Evolutionary conservation across 2,888 invertebrate genomes (phyloP).

Genomic region (Nudaria mundana): DNA sequence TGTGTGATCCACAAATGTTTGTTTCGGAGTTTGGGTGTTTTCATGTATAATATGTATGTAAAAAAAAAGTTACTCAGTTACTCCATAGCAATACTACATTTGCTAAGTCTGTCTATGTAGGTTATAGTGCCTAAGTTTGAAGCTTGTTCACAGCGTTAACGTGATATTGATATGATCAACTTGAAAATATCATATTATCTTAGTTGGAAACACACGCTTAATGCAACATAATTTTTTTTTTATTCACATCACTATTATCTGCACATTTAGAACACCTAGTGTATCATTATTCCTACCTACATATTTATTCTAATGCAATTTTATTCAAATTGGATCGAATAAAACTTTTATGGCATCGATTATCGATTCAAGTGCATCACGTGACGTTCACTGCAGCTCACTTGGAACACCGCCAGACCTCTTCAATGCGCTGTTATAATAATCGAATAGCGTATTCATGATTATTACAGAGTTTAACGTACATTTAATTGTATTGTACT

Average conservation of each 20-base stretch:
- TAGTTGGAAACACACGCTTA: no score
- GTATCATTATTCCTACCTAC: slow-evolving; percentile 1
- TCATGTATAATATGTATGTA: no score
- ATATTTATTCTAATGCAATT: slow-evolving; percentile 29
- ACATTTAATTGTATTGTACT: slow-evolving; percentile 32
- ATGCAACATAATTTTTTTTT: no score
- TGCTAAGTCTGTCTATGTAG: no score
- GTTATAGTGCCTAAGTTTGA: no score
- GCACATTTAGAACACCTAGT: slow-evolving; percentile 12
- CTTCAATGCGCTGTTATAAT: slow-evolving; percentile 50
- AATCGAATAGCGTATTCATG: slow-evolving; percentile 41
- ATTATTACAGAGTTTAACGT: slow-evolving; percentile 34
- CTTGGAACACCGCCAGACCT: slow-evolving; percentile 54
- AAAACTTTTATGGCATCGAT: slow-evolving; percentile 69
- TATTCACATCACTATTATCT: neutral
- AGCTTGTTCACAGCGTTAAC: no score
- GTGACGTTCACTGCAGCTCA: slow-evolving; percentile 42
- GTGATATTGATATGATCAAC: no score
- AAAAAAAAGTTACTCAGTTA: no score
- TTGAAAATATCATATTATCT: no score
- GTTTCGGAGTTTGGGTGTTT: no score
- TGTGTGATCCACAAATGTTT: no score
- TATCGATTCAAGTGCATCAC: slow-evolving; percentile 44
- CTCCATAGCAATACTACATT: no score
- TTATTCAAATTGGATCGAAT: slow-evolving; percentile 69